Base-by-base conservation (phyloP, 2,113 vertebrate genomes). In the Megaceryle torquata region DNA sequence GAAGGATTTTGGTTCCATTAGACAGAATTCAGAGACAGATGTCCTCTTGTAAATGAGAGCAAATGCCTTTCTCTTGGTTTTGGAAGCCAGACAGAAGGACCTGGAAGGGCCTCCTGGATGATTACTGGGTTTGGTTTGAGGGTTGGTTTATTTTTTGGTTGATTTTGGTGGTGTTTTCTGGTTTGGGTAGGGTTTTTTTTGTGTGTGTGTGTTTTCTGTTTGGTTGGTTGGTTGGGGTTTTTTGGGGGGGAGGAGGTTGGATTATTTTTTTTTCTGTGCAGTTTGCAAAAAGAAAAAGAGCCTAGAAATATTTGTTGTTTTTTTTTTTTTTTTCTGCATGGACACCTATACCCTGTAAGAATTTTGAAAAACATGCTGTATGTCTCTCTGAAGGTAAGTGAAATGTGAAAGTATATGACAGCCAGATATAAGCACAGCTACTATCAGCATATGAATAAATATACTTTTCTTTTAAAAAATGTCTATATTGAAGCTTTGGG, bases 341-440 rank as follows among this genome's bases (percentile, higher is more conserved):
- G 71, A 19, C 31, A 91, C 71, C 29, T 87, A 15, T 44, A 26
- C 7, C 85, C 69, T 88, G 53, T 68, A 65, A 94, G 56, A 91
- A 89, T 93, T 91, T 78, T 95, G 71, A 89, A 93, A 95, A 88
- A 44, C 26, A 85, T 2, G 2, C 25, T 53, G 53, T 29, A 56
- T 71, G 37, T 86, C 44, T 95, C 61, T 97, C 93, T 88, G 59
- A 84, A 93, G 37, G 44, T 71, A 77, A 88, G 33, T 67, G 87
- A 93, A 90, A 95, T n/a, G 19, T 91, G 84, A 90, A 94, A 68
- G 29, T 46, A 71, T 78, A 46, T 83, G 76, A 91, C 89, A 83
- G 79, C 12, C 67, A 87, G 56, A 72, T 60, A 63, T 39, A 91
- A 81, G 19, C 37, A 86, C 8, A 57, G 35, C 43, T 87, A 54